A percentile compares a stretch with the other conserved stretches of the same genome.
Conservation (phyloP, 2,113 vertebrate species). For the Bucco capensis region DNA sequence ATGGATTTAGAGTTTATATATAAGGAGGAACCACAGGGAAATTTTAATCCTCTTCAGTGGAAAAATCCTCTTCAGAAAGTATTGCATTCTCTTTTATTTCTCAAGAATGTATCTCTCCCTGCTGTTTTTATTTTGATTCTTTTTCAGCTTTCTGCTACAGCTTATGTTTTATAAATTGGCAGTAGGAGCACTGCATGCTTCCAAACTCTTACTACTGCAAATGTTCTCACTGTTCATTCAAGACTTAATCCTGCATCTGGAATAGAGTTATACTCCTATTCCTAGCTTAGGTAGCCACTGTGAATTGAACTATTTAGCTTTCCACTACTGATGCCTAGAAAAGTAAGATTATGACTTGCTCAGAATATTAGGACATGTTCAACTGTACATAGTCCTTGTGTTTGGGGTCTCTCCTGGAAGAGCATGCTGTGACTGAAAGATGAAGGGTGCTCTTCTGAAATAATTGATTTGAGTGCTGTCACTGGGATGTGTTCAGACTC, state of each 20-base stretch:
- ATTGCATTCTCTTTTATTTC: not conserved
- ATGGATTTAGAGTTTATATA: not conserved
- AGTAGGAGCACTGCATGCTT: not conserved
- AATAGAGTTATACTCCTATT: not conserved
- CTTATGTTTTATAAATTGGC: not conserved
- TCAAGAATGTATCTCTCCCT: not conserved
- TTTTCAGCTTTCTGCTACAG: not conserved
- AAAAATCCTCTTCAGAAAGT: constrained; percentile 2
- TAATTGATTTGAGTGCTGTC: not conserved
- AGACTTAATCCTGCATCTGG: not conserved
- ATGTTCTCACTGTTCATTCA: constrained; percentile 32
- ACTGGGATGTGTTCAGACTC: not conserved
- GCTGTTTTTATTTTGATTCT: constrained; percentile 8
- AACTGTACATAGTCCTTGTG: not conserved
- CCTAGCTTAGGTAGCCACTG: not conserved
- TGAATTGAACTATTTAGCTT: not conserved
- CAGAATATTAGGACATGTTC: not conserved
- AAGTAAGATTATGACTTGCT: not conserved
- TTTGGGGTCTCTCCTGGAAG: not conserved
- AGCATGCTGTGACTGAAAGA: not conserved
- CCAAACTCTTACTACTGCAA: not conserved
- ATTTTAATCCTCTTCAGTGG: not conserved
- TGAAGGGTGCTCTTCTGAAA: not conserved
- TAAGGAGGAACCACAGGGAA: not conserved
- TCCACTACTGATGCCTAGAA: not conserved